phyloP scores from a whole-genome alignment of 2,797 vertebrate species.

The Apodemus agrarius region DNA sequence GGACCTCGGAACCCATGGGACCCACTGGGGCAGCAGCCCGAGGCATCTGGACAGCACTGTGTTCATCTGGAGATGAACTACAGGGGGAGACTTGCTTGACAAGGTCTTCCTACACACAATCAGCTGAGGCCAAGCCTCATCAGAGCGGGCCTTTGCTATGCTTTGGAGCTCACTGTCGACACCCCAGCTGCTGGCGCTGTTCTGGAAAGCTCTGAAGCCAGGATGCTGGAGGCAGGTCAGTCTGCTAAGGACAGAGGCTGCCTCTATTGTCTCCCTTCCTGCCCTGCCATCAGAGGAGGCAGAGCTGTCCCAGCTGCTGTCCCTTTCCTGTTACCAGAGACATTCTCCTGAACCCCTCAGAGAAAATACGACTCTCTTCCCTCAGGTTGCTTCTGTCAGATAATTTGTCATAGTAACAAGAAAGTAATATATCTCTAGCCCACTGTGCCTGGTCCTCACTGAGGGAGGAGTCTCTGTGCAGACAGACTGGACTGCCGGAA shows the following conservation, averaged over 20 bases:
- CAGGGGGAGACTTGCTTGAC: neutral
- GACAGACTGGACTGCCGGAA: neutral
- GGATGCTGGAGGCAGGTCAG: neutral
- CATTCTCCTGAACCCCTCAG: neutral
- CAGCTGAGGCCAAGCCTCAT: neutral
- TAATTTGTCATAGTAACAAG: neutral
- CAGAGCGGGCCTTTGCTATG: neutral
- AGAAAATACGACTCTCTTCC: neutral
- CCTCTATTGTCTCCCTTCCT: neutral
- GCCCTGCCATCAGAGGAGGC: neutral
- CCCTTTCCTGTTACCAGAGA: neutral
- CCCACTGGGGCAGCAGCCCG: fast-evolving
- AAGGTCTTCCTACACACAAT: neutral
- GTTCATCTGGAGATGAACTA: neutral
- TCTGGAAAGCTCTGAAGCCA: neutral
- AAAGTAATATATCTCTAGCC: neutral
- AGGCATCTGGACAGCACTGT: neutral
- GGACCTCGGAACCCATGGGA: too few species aligned
- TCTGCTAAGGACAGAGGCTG: neutral
- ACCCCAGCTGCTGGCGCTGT: neutral
- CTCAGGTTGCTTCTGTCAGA: neutral
- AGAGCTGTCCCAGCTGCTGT: neutral
- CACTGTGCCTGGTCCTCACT: fast-evolving
- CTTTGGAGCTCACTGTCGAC: neutral
- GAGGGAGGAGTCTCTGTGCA: neutral